A percentile compares a stretch with the other conserved stretches of the same genome.
Conservation (phyloP, 1,140 invertebrate species). For the Zaprionus vittiger region DNA sequence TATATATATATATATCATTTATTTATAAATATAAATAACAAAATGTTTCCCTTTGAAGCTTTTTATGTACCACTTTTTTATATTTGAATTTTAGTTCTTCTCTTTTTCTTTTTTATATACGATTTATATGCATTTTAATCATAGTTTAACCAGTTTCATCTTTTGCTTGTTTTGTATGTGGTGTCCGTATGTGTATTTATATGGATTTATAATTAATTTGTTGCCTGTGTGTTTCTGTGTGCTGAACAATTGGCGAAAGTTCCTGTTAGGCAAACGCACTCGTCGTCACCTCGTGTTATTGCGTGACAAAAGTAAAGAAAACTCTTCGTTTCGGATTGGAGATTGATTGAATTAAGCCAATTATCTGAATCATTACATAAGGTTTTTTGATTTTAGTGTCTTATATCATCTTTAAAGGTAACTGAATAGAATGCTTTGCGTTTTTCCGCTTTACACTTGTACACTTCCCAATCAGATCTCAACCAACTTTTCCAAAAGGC, state of each 20-base stretch:
- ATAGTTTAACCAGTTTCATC: conserved; percentile 59
- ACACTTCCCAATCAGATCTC: conserved; percentile 47
- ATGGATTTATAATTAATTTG: conserved; percentile 61
- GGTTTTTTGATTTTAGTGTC: conserved; percentile 67
- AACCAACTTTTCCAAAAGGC: conserved; percentile 74
- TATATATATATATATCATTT: conserved; percentile 64
- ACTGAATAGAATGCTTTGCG: conserved; percentile 68
- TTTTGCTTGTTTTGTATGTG: conserved; percentile 38
- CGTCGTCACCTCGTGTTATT: conserved; percentile 21
- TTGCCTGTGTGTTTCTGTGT: conserved; percentile 68
- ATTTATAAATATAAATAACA: conserved; percentile 83
- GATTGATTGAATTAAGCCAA: conserved; percentile 52
- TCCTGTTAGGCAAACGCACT: conserved; percentile 38
- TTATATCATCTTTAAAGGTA: conserved; percentile 78
- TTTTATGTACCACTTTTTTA: conserved; percentile 39
- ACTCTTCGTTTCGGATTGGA: conserved; percentile 17
- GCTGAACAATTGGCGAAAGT: conserved; percentile 77
- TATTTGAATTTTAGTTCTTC: conserved; percentile 37
- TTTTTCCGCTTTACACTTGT: conserved; percentile 26
- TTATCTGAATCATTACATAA: conserved; percentile 52
- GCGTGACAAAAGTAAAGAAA: conserved; percentile 51
- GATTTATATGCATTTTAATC: conserved; percentile 49
- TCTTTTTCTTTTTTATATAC: conserved; percentile 58
- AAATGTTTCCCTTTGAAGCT: conserved; percentile 76
- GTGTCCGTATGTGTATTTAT: conserved; percentile 46